Conservation (phyloP, 53 echinoderm and acorn worm genomes). For the Echinarachnius parma region DNA sequence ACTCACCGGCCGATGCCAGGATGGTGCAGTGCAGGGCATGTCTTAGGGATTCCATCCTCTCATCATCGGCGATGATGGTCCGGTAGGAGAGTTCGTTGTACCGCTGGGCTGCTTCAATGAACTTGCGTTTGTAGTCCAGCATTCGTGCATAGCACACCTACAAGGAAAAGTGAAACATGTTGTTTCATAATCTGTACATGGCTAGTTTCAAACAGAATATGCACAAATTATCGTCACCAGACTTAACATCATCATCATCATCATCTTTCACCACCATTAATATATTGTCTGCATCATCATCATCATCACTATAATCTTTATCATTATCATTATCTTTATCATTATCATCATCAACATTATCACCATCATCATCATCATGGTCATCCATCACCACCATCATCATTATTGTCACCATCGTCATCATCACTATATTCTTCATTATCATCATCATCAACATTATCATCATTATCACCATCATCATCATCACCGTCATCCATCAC, state of each 20-base stretch:
- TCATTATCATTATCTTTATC: too few relatives aligned
- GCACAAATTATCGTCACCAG: too few relatives aligned
- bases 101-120: conserved; percentile 96
- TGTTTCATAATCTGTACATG: too few relatives aligned
- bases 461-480: not conserved
- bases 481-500: not conserved
- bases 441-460: not conserved
- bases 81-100: conserved; percentile 97
- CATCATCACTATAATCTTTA: too few relatives aligned
- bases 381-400: not conserved
- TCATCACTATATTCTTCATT: not conserved
- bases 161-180: not conserved
- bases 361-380: too few relatives aligned
- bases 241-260: too few relatives aligned
- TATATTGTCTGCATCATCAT: too few relatives aligned
- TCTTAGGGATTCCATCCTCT: conserved; percentile 93
- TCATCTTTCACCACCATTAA: too few relatives aligned
- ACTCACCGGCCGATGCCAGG: conserved; percentile 73
- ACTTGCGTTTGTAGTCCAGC: conserved; percentile 93
- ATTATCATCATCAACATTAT: too few relatives aligned
- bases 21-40: conserved; percentile 98
- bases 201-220: too few relatives aligned
- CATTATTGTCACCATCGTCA: not conserved
- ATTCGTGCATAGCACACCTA: conserved; percentile 98
- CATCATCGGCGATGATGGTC: conserved; percentile 95